Evolutionary conservation across 2,113 vertebrate genomes (phyloP).

Genomic region (Sula dactylatra): DNA sequence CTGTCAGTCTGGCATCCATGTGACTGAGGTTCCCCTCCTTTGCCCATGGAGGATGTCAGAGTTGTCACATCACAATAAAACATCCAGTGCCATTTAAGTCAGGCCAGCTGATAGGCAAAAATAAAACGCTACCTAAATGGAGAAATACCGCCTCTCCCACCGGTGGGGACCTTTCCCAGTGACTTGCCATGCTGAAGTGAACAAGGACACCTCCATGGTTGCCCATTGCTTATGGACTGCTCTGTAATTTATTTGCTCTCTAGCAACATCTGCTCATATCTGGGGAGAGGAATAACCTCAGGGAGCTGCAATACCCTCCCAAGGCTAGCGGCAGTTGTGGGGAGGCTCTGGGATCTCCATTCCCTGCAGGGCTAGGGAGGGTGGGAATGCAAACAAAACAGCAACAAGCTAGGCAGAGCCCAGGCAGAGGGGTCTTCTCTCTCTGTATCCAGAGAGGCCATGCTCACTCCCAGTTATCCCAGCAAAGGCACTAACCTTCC

Average conservation of each 20-base stretch:
- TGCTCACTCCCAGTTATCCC: background rate
- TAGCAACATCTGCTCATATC: background rate
- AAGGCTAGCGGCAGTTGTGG: background rate
- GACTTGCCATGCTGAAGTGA: background rate
- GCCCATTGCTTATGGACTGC: background rate
- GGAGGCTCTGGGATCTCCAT: background rate
- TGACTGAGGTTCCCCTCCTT: background rate
- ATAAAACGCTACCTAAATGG: background rate
- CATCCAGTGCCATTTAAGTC: background rate
- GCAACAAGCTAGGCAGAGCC: rapidly evolving
- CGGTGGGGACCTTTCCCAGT: background rate
- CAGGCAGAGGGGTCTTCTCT: rapidly evolving
- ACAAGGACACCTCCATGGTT: background rate
- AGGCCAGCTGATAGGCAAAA: background rate
- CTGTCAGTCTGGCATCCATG: no score
- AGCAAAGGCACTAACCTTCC: background rate
- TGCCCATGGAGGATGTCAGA: rapidly evolving
- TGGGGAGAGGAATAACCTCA: background rate
- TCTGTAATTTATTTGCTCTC: background rate
- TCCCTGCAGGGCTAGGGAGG: background rate
- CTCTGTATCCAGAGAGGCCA: background rate
- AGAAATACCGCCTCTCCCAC: background rate
- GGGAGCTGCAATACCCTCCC: background rate
- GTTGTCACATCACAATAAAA: background rate
- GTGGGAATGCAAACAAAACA: background rate